Conservation (phyloP, 2,797 vertebrate species). For the Holocentrus rufus region DNA sequence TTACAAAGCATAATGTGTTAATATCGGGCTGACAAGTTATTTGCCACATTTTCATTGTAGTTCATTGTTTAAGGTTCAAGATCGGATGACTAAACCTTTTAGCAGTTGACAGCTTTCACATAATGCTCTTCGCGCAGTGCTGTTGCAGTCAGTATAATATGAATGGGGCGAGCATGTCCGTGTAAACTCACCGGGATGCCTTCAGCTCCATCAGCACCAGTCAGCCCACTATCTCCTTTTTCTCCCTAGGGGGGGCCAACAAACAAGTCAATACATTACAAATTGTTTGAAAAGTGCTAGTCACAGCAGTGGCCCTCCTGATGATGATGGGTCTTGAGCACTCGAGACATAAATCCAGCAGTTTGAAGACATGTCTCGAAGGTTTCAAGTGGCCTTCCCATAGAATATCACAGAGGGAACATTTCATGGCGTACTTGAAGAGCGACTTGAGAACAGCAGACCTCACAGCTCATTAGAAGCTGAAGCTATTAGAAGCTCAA, state of each 20-base stretch:
- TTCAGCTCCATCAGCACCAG: constrained; percentile 72
- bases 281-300: not conserved
- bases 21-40: not conserved
- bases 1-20: not conserved
- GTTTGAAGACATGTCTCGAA: no score
- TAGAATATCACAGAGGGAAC: no score
- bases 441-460: no score
- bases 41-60: not conserved
- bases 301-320: no score
- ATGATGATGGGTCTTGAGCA: no score
- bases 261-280: constrained; percentile 17
- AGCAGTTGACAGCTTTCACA: not conserved
- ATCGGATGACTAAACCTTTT: not conserved
- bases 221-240: constrained; percentile 64
- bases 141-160: no score
- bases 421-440: no score
- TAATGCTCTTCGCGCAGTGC: not conserved
- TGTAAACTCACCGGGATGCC: constrained; percentile 75
- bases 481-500: no score
- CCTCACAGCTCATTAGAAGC: no score
- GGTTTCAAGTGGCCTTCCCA: no score
- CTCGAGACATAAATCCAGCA: no score
- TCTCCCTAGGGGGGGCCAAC: constrained; percentile 72
- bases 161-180: no score
- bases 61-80: not conserved